Evolutionary conservation across 2,888 invertebrate species (phyloP), one percentile per base, ranked within the genome.

Genomic region (Lithophane leautieri): DNA sequence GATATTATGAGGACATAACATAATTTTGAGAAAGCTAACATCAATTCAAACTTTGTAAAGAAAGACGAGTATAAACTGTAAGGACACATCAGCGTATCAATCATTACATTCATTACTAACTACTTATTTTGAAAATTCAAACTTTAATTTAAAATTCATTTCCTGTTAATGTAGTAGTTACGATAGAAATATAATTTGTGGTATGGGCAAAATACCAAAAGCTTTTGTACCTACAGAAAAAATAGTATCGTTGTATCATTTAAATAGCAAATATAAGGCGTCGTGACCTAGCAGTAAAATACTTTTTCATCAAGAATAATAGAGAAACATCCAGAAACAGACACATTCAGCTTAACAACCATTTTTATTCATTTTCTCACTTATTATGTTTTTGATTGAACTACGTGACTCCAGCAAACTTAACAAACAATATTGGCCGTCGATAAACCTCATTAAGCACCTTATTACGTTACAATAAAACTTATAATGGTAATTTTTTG

Each of bases 301-400:
- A 50, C 50, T 78, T 86, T 83, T 86, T 79, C 40, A 6, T 50
- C 60, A 28, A 77, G 52, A 76, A 74, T 56, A 58, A 76, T 73
- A 70, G 54, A 70, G 47, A 67, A 77, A 71, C 67, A 66, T 61
- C 72, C 40, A 70, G 61, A 34, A 77, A 77, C 78, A 70, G 61
- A 86, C 78, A 78, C 72, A 83, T 70, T 79, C 76, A 72, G 73
- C 62, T 80, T 74, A 79, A 69, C 68, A 42, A 63, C 70, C 71
- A 87, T 80, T 87, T 88, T 84, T 80, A 84, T 78, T 75, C 68
- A 83, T 89, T 89, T 87, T 81, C 81, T 88, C 66, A 75, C 72
- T 78, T 86, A 86, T 76, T 88, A 84, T 76, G 61, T 84, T 89
- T 87, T 74, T 79, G 86, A 88, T 88, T 89, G 81, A 73, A 81